A percentile compares a stretch with the other conserved stretches of the same genome.
Evolutionary conservation across 2,797 vertebrate genomes (phyloP).

Genomic region (Zenarchopterus dispar): DNA sequence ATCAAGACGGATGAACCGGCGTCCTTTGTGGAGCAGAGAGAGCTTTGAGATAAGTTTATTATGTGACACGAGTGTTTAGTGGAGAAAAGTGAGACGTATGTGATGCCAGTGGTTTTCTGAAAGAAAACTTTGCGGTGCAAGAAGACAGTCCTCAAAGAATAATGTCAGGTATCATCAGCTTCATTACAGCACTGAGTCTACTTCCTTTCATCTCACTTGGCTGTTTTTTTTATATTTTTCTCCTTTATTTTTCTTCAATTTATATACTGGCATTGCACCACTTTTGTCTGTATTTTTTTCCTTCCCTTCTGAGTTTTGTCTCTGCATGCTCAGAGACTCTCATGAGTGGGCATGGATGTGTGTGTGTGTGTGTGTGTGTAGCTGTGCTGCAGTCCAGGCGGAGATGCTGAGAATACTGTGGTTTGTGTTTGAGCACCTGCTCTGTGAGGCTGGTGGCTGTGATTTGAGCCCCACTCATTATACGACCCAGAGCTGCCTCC

Average conservation of each 20-base stretch:
- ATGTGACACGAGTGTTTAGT: constrained; percentile 55
- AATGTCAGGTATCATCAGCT: constrained; percentile 46
- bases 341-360: background rate
- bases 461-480: constrained; percentile 75
- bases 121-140: constrained; percentile 27
- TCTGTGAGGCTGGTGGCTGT: constrained; percentile 59
- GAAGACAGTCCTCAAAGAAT: constrained; percentile 41
- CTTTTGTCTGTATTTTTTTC: background rate
- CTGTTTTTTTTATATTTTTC: constrained; percentile 7
- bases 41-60: constrained; percentile 49
- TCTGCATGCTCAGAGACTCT: constrained; percentile 3
- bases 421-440: constrained; percentile 61
- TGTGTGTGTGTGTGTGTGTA: constrained; percentile 7
- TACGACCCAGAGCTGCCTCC: constrained; percentile 64
- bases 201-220: constrained; percentile 39
- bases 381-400: constrained; percentile 16
- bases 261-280: background rate
- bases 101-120: constrained; percentile 22
- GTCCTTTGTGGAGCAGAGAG: constrained; percentile 30
- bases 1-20: constrained; percentile 50
- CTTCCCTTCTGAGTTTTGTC: constrained; percentile 1
- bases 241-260: background rate
- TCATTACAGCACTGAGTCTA: constrained; percentile 32
- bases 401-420: constrained; percentile 22
- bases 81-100: constrained; percentile 18